Conservation (phyloP, 2,797 vertebrate species). For the Chromis chromis region DNA sequence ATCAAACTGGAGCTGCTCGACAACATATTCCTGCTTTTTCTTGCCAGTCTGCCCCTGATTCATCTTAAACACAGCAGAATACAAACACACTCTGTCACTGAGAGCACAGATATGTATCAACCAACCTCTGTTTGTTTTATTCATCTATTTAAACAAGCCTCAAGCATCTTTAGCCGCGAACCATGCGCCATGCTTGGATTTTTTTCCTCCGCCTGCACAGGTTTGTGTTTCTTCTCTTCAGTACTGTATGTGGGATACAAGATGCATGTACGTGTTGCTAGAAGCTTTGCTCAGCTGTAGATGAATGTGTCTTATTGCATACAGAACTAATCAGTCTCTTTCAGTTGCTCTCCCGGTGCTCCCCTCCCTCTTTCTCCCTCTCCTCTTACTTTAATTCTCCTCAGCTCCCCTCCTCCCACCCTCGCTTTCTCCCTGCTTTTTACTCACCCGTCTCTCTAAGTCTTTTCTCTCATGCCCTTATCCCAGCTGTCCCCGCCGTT, state of each 20-base stretch:
- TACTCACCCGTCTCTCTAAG: constrained; percentile 4
- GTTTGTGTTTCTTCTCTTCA: constrained; percentile 17
- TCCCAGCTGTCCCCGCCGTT: constrained; percentile 28
- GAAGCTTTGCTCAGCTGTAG: constrained; percentile 9
- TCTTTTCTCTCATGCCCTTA: constrained; percentile 11
- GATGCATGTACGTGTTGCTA: constrained; percentile 6
- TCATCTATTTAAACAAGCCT: background rate
- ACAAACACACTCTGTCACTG: background rate
- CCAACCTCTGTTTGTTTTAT: background rate
- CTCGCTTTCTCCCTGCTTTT: constrained; percentile 9
- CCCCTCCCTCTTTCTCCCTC: background rate
- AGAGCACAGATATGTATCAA: background rate
- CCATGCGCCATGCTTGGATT: background rate
- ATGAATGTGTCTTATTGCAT: constrained; percentile 49
- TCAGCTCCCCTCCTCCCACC: background rate
- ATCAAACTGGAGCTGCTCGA: no score
- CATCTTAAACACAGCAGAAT: background rate
- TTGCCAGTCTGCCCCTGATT: no score
- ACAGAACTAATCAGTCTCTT: constrained; percentile 53
- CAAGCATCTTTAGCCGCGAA: background rate
- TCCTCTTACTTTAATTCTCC: constrained; percentile 10
- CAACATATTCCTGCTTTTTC: no score
- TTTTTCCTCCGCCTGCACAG: background rate
- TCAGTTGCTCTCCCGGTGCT: constrained; percentile 3
- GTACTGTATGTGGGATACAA: background rate